Conservation (phyloP, 2,888 invertebrate species). For the Vanessa cardui region DNA sequence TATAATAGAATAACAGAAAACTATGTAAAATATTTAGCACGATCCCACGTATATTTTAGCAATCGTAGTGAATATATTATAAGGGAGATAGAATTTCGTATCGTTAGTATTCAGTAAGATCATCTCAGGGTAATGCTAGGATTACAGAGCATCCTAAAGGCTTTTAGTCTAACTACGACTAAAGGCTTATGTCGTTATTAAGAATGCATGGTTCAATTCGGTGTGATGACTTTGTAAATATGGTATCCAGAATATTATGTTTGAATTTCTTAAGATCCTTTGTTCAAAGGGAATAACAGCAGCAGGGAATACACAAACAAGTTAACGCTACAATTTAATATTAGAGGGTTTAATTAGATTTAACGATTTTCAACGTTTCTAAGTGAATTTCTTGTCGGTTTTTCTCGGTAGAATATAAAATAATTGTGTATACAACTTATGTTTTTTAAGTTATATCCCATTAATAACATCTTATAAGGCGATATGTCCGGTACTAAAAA, state of each 20-base stretch:
- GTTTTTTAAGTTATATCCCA: no score
- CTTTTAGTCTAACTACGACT: conserved; percentile 15
- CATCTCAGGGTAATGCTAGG: conserved; percentile 51
- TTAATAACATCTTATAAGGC: no score
- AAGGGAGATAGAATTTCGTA: conserved; percentile 29
- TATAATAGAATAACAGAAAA: neutral
- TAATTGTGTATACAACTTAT: no score
- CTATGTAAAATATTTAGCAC: neutral
- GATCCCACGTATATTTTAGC: neutral
- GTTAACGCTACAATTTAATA: neutral
- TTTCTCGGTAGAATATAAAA: no score
- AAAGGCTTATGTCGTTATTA: conserved; percentile 35
- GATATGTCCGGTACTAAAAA: no score
- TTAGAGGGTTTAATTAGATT: neutral
- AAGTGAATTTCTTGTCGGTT: no score
- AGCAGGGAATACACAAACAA: neutral
- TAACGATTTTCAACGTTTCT: neutral
- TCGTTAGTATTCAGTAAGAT: conserved; percentile 57
- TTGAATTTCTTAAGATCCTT: neutral
- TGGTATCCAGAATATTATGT: conserved; percentile 21
- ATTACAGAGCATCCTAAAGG: conserved; percentile 39
- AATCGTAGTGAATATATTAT: neutral
- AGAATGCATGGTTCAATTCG: conserved; percentile 38
- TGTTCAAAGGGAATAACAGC: neutral
- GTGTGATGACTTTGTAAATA: conserved; percentile 25